A percentile compares a stretch with the other conserved stretches of the same genome.
phyloP scores from a whole-genome alignment of 1,140 invertebrate genomes.

The Bradysia coprophila region DNA sequence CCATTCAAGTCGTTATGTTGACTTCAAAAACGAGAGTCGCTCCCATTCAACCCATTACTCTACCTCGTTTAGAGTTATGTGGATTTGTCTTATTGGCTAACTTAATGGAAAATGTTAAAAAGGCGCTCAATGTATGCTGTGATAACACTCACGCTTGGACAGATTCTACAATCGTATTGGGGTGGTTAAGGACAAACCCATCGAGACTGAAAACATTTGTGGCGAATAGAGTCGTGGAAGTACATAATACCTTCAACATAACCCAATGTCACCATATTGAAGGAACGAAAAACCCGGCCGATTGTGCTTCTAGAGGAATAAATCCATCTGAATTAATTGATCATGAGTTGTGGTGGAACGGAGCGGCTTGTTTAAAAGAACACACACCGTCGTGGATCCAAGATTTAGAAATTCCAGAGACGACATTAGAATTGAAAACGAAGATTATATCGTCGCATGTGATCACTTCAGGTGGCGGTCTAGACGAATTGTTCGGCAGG shows the following conservation, averaged over 20 bases:
- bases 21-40: constrained; percentile 19
- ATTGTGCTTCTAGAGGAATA: constrained; percentile 23
- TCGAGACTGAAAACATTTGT: constrained; percentile 1
- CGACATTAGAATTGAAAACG: neutral
- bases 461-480: too few species aligned
- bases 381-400: neutral
- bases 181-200: constrained; percentile 17
- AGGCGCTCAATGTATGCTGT: constrained; percentile 3
- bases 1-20: constrained; percentile 8
- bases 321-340: constrained; percentile 8
- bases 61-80: constrained; percentile 25
- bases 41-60: constrained; percentile 16
- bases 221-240: constrained; percentile 19
- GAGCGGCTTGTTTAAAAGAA: constrained; percentile 4
- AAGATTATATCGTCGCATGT: neutral
- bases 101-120: constrained; percentile 7
- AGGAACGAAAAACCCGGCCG: constrained; percentile 23
- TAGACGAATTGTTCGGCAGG: neutral
- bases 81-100: constrained; percentile 18
- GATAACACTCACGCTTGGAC: constrained; percentile 10
- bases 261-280: constrained; percentile 23
- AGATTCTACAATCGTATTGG: constrained; percentile 22
- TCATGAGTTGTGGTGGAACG: constrained; percentile 15
- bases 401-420: neutral
- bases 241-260: constrained; percentile 9